Percentiles rank a stretch among this genome's conserved stretches.
Evolutionary conservation across 1,140 invertebrate species (phyloP).

Genomic region (Pantala flavescens): DNA sequence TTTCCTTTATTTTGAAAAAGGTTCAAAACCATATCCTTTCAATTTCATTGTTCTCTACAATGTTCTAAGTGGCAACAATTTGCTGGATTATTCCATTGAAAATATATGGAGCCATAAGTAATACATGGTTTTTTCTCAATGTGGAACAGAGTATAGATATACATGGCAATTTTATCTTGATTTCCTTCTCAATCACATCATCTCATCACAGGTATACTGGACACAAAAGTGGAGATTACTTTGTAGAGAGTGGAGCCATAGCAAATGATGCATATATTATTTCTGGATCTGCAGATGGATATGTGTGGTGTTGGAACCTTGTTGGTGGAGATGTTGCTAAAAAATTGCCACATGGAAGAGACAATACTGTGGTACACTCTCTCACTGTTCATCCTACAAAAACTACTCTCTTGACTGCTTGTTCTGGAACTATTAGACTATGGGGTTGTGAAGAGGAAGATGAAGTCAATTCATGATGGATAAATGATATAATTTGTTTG

Average conservation of each 20-base stretch:
- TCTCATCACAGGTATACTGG: conserved; percentile 59
- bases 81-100: too few relatives aligned
- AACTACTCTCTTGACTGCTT: conserved; percentile 53
- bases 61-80: too few relatives aligned
- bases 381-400: conserved; percentile 60
- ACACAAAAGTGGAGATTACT: conserved; percentile 65
- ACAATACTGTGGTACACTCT: conserved; percentile 46
- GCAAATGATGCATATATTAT: conserved; percentile 70
- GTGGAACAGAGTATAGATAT: too few relatives aligned
- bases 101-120: too few relatives aligned
- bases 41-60: too few relatives aligned
- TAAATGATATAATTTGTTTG: too few relatives aligned
- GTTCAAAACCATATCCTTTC: too few relatives aligned
- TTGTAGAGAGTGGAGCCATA: conserved; percentile 76
- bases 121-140: too few relatives aligned
- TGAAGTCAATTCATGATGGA: neutral
- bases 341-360: conserved; percentile 33
- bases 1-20: too few relatives aligned
- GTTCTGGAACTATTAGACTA: conserved; percentile 52
- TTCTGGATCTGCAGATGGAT: conserved; percentile 78
- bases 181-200: too few relatives aligned
- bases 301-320: conserved; percentile 80
- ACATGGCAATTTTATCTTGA: too few relatives aligned
- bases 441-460: conserved; percentile 34
- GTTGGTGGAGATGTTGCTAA: conserved; percentile 53